Percentiles rank a stretch among this genome's conserved stretches.
phyloP scores from a whole-genome alignment of 1,140 invertebrate species.

The Tetraneura akinire region DNA sequence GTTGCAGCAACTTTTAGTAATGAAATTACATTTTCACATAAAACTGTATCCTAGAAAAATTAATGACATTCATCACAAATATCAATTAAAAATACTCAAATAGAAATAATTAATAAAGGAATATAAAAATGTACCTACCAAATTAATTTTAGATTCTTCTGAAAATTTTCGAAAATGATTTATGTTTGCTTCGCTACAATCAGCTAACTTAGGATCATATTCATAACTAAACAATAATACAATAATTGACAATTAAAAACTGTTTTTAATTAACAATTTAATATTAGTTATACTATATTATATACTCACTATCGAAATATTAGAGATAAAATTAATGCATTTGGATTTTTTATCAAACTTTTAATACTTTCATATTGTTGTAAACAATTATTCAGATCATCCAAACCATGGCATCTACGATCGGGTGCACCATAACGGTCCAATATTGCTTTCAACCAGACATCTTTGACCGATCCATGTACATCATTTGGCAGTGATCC shows the following conservation, averaged over 20 bases:
- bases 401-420: conserved; percentile 5
- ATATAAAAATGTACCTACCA: conserved; percentile 56
- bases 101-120: background rate
- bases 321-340: conserved; percentile 28
- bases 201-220: conserved; percentile 61
- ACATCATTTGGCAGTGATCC: background rate
- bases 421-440: conserved; percentile 14
- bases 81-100: conserved; percentile 20
- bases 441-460: background rate
- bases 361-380: conserved; percentile 21
- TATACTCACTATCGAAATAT: conserved; percentile 42
- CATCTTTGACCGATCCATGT: conserved; percentile 16
- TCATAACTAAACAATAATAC: conserved; percentile 59
- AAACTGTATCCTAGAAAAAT: conserved; percentile 58
- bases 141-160: conserved; percentile 58
- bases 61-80: background rate
- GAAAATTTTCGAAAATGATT: conserved; percentile 61
- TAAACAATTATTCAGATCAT: conserved; percentile 27
- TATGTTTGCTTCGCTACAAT: conserved; percentile 61
- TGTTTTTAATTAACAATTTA: background rate
- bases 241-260: background rate
- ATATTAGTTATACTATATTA: background rate
- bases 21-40: conserved; percentile 61
- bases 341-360: conserved; percentile 28
- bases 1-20: conserved; percentile 63